Evolutionary conservation across 2,797 vertebrate species (phyloP), one percentile per base, ranked within the genome.

Genomic region (Alca torda): DNA sequence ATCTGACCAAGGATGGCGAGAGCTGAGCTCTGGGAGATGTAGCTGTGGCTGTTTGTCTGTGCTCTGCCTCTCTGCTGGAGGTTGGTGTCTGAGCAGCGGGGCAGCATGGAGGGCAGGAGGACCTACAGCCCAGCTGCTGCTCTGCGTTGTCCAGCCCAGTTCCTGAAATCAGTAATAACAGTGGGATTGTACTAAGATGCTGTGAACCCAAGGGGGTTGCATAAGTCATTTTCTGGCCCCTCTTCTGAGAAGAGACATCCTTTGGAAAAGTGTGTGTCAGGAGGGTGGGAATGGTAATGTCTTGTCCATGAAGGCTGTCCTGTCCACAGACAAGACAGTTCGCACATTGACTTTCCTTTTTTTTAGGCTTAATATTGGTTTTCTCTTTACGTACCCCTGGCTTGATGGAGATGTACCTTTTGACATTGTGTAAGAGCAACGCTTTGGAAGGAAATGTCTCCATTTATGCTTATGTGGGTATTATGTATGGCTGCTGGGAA

Each of bases 401-500:
- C 56, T 95, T 76, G 79, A 56, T 45, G 46, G 53, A 72, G 90
- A 61, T 39, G 26, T 2, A 37, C 17, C 59, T 83, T 87, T 39
- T 65, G 46, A n/a, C 6, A 2, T 59, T 84, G 65, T 8, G 16
- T 7, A 64, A 84, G 13, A 91, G 70, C 45, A 90, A 3, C 0
- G 9, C 65, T 87, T 83, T 82, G 53, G 64, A 85, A 94, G 73
- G 88, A 93, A 96, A 90, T 3, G 14, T 89, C 94, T 95, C 73
- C 54, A 4, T 93, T 95, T 92, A 61, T 90, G 96, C 96, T 95
- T 75, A n/a, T 89, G 88, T 94, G 80, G 70, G 35, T 56, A 91
- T 89, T 87, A 94, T 89, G 84, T 74, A 79, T 96, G 96, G 94
- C 95, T 97, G 89, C 96, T 96, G 95, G 96, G 93, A 94, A 97